Evolutionary conservation across 2,888 invertebrate genomes (phyloP), one percentile per base, ranked within the genome.

Genomic region (Dromius quadrimaculatus): DNA sequence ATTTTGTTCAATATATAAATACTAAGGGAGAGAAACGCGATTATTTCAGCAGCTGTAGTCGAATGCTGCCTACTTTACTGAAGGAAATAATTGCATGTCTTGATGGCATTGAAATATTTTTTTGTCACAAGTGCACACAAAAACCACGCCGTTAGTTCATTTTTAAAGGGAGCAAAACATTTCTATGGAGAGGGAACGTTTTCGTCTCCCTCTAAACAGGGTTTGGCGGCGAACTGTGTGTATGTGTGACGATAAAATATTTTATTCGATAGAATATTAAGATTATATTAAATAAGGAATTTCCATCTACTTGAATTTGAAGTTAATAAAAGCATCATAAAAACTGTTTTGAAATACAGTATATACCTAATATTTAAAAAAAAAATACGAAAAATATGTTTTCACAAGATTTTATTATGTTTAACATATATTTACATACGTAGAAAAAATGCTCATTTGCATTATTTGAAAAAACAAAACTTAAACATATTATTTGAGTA

Each of bases 301-400:
- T 36, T 36, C 9, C 36, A 36, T 36, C 36, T 36, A 9, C 11
- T n/a, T n/a, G n/a, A 36, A 2, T 36, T 36, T 36, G 9, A 36
- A 36, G 11, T 36, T 36, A 36, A 28, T 28, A 28, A 28, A 36
- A 36, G 36, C 11, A 36, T 36, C 36, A 36, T 36, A 9, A 36
- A n/a, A 36, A 36, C 9, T n/a, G n/a, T 36, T 36, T 9, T 11
- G 9, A 36, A 5, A 36, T 36, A 5, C 9, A 36, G 36, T 2
- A 36, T n/a, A 36, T 11, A 36, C 3, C n/a, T n/a, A n/a, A n/a
- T n/a, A 11, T 36, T 36, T 36, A 36, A n/a, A 9, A n/a, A 36
- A 36, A 36, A 36, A 36, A 36, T 36, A 36, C 36, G 36, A 36
- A 36, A 36, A 2, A 36, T 36, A 36, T 36, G 36, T 36, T 36